A percentile compares a stretch with the other conserved stretches of the same genome.
Conservation (phyloP, 2,113 vertebrate genomes). For the Tricholaema leucomelas region DNA sequence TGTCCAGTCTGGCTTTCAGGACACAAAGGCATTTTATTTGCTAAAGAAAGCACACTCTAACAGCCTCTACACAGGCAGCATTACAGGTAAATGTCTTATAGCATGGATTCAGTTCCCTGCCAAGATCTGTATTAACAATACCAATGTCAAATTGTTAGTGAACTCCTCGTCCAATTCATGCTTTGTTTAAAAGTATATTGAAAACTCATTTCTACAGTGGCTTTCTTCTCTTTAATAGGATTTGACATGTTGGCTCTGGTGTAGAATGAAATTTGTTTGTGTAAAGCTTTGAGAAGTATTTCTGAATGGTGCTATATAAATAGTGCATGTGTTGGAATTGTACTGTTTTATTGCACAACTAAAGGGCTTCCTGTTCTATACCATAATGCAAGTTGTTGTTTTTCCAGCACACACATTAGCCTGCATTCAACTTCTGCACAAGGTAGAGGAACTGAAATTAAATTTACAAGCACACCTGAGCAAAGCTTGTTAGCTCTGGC, state of each 20-base stretch:
- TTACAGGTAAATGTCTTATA: background rate
- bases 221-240: constrained; percentile 30
- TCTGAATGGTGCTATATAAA: constrained; percentile 9
- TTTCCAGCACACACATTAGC: constrained; percentile 29
- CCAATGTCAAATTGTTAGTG: background rate
- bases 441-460: constrained; percentile 7
- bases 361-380: constrained; percentile 31
- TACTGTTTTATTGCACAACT: background rate
- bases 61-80: background rate
- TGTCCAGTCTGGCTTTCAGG: background rate
- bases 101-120: background rate
- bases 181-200: background rate
- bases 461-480: constrained; percentile 38
- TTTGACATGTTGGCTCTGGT: background rate
- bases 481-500: constrained; percentile 16
- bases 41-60: background rate
- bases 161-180: background rate
- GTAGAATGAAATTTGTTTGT: background rate
- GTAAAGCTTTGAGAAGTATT: constrained; percentile 14
- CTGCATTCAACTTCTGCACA: background rate
- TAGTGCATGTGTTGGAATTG: background rate
- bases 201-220: background rate
- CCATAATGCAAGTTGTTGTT: background rate
- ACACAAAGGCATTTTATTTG: background rate
- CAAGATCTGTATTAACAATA: background rate